Evolutionary conservation across 1,140 invertebrate species (phyloP).

Genomic region (Drosophila asahinai): DNA sequence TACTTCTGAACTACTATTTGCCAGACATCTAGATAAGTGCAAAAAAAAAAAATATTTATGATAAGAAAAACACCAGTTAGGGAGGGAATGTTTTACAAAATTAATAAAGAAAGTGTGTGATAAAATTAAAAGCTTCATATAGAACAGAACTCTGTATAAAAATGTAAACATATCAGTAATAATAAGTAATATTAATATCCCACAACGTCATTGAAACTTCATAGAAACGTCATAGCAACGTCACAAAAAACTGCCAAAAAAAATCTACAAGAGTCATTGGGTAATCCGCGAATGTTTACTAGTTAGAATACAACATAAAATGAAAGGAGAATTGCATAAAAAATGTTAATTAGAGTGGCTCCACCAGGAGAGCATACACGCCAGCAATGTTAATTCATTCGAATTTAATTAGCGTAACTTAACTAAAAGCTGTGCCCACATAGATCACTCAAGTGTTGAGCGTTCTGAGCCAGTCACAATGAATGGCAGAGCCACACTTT

Average conservation of each 20-base stretch:
- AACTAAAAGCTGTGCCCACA: constrained; percentile 33
- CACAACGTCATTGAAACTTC: background rate
- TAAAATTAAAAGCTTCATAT: background rate
- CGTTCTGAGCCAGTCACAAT: background rate
- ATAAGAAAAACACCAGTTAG: constrained; percentile 7
- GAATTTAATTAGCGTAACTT: constrained; percentile 38
- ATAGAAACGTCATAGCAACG: background rate
- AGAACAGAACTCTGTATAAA: background rate
- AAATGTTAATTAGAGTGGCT: background rate
- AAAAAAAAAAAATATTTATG: constrained; percentile 1
- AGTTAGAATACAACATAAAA: background rate
- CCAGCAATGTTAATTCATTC: constrained; percentile 26
- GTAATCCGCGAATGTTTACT: too few relatives aligned
- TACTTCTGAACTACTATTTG: background rate
- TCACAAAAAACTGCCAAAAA: background rate
- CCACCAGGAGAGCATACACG: background rate
- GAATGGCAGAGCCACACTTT: background rate
- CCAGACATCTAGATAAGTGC: constrained; percentile 10
- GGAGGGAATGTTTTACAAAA: background rate
- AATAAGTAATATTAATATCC: background rate
- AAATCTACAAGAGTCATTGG: background rate
- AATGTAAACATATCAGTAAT: background rate
- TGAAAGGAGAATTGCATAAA: background rate
- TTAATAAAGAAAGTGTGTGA: background rate
- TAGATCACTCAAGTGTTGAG: constrained; percentile 11